phyloP scores from a whole-genome alignment of 2,888 invertebrate genomes.

The Callyntrura sp. region DNA sequence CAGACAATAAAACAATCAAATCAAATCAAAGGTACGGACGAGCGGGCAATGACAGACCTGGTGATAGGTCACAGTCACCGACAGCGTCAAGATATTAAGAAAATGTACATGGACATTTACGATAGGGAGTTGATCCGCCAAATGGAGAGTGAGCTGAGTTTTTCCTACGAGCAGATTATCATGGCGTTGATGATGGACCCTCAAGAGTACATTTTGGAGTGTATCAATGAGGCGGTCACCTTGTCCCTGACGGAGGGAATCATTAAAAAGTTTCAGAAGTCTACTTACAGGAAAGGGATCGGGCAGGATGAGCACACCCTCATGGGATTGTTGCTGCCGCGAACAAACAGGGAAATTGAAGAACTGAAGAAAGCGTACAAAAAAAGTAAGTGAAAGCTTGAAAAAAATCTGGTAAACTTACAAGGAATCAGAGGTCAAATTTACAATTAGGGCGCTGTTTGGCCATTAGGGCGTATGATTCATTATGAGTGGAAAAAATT shows the following conservation, averaged over 20 bases:
- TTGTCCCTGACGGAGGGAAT: constrained; percentile 83
- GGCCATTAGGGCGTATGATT: too few species aligned
- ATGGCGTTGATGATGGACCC: constrained; percentile 85
- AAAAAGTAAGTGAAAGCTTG: too few species aligned
- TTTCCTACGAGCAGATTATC: constrained; percentile 85
- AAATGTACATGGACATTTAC: background rate
- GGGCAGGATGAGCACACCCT: constrained; percentile 86
- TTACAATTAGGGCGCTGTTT: too few species aligned
- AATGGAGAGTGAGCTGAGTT: constrained; percentile 85
- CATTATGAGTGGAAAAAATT: too few species aligned
- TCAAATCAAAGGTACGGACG: too few species aligned
- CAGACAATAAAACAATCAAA: too few species aligned
- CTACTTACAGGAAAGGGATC: constrained; percentile 84
- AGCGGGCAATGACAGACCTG: background rate
- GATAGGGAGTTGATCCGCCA: constrained; percentile 84
- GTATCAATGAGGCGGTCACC: constrained; percentile 85
- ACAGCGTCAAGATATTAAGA: constrained; percentile 23
- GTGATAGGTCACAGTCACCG: background rate
- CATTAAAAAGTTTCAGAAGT: constrained; percentile 37
- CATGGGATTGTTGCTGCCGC: constrained; percentile 85
- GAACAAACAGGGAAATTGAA: constrained; percentile 85
- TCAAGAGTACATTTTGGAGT: constrained; percentile 85
- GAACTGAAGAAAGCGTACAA: constrained; percentile 84
- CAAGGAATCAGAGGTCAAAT: too few species aligned
- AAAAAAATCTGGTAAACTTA: too few species aligned